Evolutionary conservation across 2,113 vertebrate genomes (phyloP).

Genomic region (Chamaetylas fuelleborni): DNA sequence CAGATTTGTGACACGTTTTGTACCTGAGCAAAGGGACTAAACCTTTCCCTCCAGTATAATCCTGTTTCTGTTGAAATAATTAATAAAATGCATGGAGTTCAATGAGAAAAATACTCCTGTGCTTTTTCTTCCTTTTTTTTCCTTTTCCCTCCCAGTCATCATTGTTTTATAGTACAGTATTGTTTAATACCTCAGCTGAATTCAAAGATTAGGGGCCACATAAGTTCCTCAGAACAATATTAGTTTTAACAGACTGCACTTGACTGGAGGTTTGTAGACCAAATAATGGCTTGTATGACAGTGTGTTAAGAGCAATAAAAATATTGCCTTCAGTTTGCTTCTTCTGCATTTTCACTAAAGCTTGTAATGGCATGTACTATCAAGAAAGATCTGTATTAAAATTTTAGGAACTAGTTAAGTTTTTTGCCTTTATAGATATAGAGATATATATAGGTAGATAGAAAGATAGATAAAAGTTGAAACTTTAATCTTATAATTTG

Average conservation of each 20-base stretch:
- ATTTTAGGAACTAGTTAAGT: not conserved
- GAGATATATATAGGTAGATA: not conserved
- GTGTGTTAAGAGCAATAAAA: not conserved
- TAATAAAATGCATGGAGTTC: not conserved
- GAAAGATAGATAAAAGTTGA: not conserved
- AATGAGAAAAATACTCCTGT: not conserved
- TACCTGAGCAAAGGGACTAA: not conserved
- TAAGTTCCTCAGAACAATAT: not conserved
- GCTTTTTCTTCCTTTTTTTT: fast-evolving
- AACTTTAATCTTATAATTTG: not conserved
- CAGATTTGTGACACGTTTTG: not conserved
- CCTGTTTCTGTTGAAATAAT: not conserved
- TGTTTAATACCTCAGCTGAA: not conserved
- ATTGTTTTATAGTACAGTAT: not conserved
- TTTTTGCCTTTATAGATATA: not conserved
- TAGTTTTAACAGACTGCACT: not conserved
- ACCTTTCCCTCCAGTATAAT: not conserved
- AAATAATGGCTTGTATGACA: not conserved
- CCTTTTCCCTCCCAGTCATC: fast-evolving
- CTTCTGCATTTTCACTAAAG: not conserved
- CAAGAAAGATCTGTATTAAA: not conserved
- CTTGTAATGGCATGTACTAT: not conserved
- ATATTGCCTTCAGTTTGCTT: not conserved
- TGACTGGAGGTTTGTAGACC: not conserved
- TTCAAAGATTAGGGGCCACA: not conserved